Evolutionary conservation across 2,888 invertebrate genomes (phyloP).

Genomic region (Eucera pruinosa): DNA sequence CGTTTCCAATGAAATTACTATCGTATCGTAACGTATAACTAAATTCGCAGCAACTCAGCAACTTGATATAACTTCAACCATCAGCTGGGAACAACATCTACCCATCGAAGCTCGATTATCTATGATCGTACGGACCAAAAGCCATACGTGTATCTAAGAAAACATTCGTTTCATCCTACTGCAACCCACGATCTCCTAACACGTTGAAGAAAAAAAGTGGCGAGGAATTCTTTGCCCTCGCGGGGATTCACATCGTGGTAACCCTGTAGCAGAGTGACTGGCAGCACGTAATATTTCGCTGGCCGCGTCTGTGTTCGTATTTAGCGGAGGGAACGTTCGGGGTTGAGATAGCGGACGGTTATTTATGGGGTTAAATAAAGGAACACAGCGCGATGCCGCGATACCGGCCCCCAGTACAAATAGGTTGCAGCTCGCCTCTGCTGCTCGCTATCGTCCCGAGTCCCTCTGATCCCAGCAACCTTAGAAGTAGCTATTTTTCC

Average conservation of each 20-base stretch:
- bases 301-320: conserved; percentile 49
- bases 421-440: conserved; percentile 74
- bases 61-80: too few species aligned
- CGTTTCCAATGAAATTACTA: too few species aligned
- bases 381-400: conserved; percentile 79
- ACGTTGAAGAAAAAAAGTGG: background rate
- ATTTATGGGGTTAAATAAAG: conserved; percentile 83
- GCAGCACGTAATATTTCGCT: conserved; percentile 71
- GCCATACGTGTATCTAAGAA: too few species aligned
- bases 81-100: too few species aligned
- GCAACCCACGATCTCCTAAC: conserved; percentile 15
- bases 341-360: conserved; percentile 79
- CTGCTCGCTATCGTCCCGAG: conserved; percentile 73
- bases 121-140: too few species aligned
- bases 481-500: conserved; percentile 57
- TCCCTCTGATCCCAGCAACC: conserved; percentile 76
- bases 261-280: conserved; percentile 64
- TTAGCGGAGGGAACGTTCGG: conserved; percentile 64
- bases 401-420: conserved; percentile 78
- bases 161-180: background rate
- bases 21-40: too few species aligned
- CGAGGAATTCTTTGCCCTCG: conserved; percentile 53
- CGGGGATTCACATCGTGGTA: conserved; percentile 62
- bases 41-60: too few species aligned
- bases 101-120: too few species aligned